Base-by-base conservation (phyloP, 64 coral and sea anemone species). In the Montipora foliosa region DNA sequence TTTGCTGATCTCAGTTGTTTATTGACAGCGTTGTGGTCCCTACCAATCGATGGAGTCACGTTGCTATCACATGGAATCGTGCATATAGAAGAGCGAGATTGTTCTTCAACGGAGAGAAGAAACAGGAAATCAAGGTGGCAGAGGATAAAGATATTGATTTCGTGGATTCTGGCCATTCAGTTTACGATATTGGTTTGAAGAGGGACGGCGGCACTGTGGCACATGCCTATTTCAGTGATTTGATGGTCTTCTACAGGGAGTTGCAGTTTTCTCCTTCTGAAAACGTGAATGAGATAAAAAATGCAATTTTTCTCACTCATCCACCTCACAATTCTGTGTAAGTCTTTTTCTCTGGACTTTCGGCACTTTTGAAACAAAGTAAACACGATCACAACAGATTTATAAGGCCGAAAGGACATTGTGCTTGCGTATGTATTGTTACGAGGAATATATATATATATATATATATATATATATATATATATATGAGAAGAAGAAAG, bases 101-200 rank as follows among this genome's bases (percentile, higher is more conserved):
- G 21, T 81, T 58, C 20, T 29, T 81, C 50, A 81, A 81, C 52
- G 79, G 79, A 25, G 53, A 59, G 6, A 1, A 5, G 4, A 71
- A 71, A 71, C 8, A 21, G 19, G 21, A 59, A 22, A 59, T 6
- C n/a, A 50, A 20, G 4, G n/a, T 59, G 8, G 79, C 51, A 9
- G 4, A 20, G 68, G 21, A 81, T 10, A 61, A 7, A 17, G 12
- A 21, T 8, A 22, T 81, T 19, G 20, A 81, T 19, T 29, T 81
- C 9, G 59, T 13, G 79, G 14, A 81, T 81, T 60, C 79, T 10
- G 79, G 79, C 5, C 79, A 81, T 12, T 20, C 50, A 59, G 79
- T 81, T 11, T 81, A 81, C n/a, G 79, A 81, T 48, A 59, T 81
- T 59, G 79, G 79, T 9, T 60, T 81, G 20, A 81, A 81, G 11